Evolutionary conservation across 2,888 invertebrate species (phyloP).

Genomic region (Campoletis raptor): DNA sequence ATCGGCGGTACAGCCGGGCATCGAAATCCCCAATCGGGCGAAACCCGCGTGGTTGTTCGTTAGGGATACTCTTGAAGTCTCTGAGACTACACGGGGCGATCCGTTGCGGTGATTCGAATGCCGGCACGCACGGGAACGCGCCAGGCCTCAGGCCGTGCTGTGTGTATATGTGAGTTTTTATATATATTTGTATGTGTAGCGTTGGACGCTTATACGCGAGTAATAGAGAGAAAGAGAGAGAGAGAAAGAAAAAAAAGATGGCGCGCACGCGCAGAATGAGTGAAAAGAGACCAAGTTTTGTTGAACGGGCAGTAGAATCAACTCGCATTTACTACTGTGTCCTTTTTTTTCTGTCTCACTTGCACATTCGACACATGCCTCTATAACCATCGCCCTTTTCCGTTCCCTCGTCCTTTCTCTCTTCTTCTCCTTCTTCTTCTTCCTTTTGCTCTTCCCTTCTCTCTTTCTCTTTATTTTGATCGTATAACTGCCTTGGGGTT

Average conservation of each 20-base stretch:
- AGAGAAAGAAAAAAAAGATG: slow-evolving; percentile 33
- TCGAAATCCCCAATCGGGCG: slow-evolving; percentile 56
- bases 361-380: slow-evolving; percentile 35
- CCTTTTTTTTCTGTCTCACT: slow-evolving; percentile 44
- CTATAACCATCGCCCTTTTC: slow-evolving; percentile 31
- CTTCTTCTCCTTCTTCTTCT: background rate
- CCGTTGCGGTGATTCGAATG: slow-evolving; percentile 76
- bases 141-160: slow-evolving; percentile 53
- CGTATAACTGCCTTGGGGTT: slow-evolving; percentile 34
- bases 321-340: slow-evolving; percentile 45
- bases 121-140: slow-evolving; percentile 73
- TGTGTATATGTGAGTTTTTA: background rate
- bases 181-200: slow-evolving; percentile 2
- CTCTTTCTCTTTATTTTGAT: slow-evolving; percentile 32
- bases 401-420: slow-evolving; percentile 15
- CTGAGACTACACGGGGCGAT: slow-evolving; percentile 49
- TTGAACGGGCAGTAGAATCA: slow-evolving; percentile 59
- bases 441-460: background rate
- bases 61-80: slow-evolving; percentile 28
- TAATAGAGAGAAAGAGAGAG: slow-evolving; percentile 31
- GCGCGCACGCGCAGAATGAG: slow-evolving; percentile 56
- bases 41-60: slow-evolving; percentile 32
- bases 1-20: slow-evolving; percentile 47
- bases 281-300: slow-evolving; percentile 59
- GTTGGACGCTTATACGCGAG: slow-evolving; percentile 29